Conservation (phyloP, 2,113 vertebrate species). For the Lepus americanus region DNA sequence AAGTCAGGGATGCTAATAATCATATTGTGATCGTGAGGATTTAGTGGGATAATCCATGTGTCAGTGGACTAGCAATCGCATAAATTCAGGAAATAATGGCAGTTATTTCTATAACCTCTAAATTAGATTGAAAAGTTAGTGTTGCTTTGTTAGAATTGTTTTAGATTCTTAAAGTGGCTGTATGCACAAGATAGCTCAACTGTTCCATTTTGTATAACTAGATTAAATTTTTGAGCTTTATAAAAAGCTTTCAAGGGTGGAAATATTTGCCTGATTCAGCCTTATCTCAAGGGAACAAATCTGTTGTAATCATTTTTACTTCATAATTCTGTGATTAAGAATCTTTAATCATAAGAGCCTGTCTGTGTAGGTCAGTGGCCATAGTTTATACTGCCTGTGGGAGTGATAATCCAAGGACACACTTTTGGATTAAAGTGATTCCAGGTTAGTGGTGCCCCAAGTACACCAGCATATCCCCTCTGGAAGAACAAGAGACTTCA, state of each 20-base stretch:
- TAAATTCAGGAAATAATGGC: background rate
- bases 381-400: background rate
- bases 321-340: background rate
- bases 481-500: conserved; percentile 3
- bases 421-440: conserved; percentile 6
- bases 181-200: background rate
- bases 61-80: background rate
- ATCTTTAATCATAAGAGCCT: background rate
- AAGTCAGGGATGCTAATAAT: background rate
- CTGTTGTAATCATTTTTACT: background rate
- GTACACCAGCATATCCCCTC: background rate
- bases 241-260: conserved; percentile 13
- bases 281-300: conserved; percentile 15
- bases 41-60: conserved; percentile 12
- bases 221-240: conserved; percentile 49
- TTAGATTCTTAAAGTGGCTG: conserved; percentile 26
- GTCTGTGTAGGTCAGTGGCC: background rate
- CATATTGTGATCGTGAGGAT: background rate
- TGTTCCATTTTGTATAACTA: conserved; percentile 29
- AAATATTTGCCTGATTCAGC: conserved; percentile 17
- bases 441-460: background rate
- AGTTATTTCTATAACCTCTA: conserved; percentile 28
- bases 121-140: conserved; percentile 29
- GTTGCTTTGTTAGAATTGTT: conserved; percentile 44
- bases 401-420: background rate